phyloP scores from a whole-genome alignment of 2,888 invertebrate species.

The Cerastoderma edule region DNA sequence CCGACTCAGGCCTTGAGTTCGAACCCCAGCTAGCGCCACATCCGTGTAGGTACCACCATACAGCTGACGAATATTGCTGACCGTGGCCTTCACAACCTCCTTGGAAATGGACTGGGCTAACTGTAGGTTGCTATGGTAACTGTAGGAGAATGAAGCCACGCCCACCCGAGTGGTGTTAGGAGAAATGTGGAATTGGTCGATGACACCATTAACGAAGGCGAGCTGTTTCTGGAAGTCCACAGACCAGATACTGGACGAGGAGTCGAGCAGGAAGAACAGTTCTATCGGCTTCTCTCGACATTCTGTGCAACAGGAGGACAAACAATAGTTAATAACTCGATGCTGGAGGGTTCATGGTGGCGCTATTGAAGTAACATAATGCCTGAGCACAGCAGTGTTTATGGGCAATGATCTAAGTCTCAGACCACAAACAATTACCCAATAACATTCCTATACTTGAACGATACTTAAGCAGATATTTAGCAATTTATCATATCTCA shows the following conservation, averaged over 20 bases:
- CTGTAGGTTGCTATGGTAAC: conserved; percentile 40
- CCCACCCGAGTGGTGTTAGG: conserved; percentile 61
- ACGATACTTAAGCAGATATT: neutral
- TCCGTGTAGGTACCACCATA: conserved; percentile 59
- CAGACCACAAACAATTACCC: neutral
- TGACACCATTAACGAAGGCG: conserved; percentile 64
- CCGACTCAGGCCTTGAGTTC: conserved; percentile 31
- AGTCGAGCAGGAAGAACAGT: conserved; percentile 61
- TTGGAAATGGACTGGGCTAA: conserved; percentile 41
- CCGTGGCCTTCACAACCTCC: conserved; percentile 36
- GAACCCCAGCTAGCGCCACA: conserved; percentile 52
- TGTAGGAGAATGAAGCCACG: conserved; percentile 57
- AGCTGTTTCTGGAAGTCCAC: conserved; percentile 70
- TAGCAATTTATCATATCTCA: too few relatives aligned
- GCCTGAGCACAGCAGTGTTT: too few relatives aligned
- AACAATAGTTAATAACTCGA: too few relatives aligned
- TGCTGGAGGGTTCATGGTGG: too few relatives aligned
- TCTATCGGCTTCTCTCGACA: conserved; percentile 64
- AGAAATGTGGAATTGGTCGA: conserved; percentile 64
- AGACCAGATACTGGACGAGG: conserved; percentile 70
- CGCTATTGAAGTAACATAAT: too few relatives aligned
- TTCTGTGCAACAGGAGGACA: conserved; percentile 35
- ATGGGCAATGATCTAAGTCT: neutral
- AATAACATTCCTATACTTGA: neutral
- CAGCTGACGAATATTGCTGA: conserved; percentile 49